A percentile compares a stretch with the other conserved stretches of the same genome.
Evolutionary conservation across 2,888 invertebrate genomes (phyloP).

Genomic region (Sesia apiformis): DNA sequence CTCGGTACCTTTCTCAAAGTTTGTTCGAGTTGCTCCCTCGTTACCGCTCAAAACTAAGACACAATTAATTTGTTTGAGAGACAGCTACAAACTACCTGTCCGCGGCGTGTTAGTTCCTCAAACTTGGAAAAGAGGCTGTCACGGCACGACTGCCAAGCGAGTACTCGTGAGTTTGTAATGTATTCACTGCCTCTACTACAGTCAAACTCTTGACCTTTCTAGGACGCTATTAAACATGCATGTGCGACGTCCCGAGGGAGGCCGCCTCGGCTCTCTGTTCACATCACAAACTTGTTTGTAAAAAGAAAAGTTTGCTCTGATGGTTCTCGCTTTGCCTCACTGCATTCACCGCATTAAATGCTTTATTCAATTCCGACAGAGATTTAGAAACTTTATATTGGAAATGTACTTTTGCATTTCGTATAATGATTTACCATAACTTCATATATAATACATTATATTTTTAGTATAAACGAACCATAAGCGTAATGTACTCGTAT

Average conservation of each 20-base stretch:
- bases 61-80: conserved; percentile 70
- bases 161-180: conserved; percentile 55
- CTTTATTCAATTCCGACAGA: conserved; percentile 20
- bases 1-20: conserved; percentile 51
- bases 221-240: conserved; percentile 70
- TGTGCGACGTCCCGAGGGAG: conserved; percentile 52
- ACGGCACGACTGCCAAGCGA: conserved; percentile 31
- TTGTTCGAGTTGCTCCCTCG: conserved; percentile 52
- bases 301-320: conserved; percentile 61
- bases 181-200: conserved; percentile 58
- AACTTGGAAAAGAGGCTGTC: conserved; percentile 59
- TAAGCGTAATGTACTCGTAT: no score
- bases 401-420: no score
- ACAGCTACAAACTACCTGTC: conserved; percentile 69
- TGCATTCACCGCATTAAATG: conserved; percentile 16
- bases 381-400: no score
- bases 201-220: conserved; percentile 66
- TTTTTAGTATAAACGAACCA: no score
- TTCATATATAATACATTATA: no score
- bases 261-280: conserved; percentile 48
- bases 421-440: no score
- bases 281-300: conserved; percentile 58
- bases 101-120: conserved; percentile 43
- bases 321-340: conserved; percentile 51
- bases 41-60: conserved; percentile 61